These are phyloP conservation scores for Chiloscyllium plagiosum DNA, from an alignment of 2,113 vertebrate species.

Conservation along the genomic window DNA sequence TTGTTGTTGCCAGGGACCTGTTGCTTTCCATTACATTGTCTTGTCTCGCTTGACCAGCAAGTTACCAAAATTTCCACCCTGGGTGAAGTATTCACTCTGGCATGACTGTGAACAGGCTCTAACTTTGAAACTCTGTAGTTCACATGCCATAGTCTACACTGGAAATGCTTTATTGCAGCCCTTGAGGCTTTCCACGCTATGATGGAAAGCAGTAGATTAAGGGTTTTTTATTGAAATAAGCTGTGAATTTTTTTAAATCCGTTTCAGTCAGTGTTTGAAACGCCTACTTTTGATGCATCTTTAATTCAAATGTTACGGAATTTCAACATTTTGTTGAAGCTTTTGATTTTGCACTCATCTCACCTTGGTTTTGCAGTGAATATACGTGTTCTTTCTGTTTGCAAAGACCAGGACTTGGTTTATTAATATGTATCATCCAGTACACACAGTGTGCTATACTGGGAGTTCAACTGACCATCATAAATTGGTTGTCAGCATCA, in stretches of 20 bases:
- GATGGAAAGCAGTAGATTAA: neutral
- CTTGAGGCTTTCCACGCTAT: neutral
- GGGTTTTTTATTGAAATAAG: neutral
- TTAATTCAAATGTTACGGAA: neutral
- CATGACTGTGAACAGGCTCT: neutral
- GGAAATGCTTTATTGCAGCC: neutral
- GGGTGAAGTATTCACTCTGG: neutral
- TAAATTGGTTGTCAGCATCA: too few relatives aligned
- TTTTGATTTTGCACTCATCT: too few relatives aligned
- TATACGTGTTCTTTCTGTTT: too few relatives aligned
- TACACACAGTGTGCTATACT: too few relatives aligned
- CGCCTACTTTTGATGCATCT: neutral
- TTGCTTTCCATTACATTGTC: neutral
- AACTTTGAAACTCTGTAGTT: neutral
- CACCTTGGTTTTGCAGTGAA: too few relatives aligned
- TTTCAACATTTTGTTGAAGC: too few relatives aligned
- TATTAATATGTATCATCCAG: too few relatives aligned
- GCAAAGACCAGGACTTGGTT: too few relatives aligned
- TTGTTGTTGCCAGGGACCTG: neutral
- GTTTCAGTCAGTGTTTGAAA: neutral
- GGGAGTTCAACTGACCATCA: too few relatives aligned
- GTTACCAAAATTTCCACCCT: neutral
- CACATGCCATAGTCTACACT: neutral
- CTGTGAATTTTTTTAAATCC: neutral
- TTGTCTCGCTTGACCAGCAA: neutral